Conservation (phyloP, 2,113 vertebrate genomes). For the Conger conger region DNA sequence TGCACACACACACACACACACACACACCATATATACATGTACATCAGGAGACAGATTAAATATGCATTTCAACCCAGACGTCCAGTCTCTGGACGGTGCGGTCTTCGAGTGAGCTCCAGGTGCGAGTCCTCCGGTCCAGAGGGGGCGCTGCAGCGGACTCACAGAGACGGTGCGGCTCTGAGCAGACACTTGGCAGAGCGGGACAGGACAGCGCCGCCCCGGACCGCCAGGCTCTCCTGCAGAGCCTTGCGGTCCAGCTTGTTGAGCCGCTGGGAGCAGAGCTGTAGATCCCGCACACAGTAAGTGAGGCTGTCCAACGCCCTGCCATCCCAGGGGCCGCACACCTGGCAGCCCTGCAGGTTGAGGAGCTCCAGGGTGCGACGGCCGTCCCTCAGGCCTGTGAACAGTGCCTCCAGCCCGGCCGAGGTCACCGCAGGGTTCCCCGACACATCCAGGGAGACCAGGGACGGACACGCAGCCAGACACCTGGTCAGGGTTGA, state of each 20-base stretch:
- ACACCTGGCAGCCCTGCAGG: slow-evolving; percentile 73
- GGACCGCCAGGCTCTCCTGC: slow-evolving; percentile 44
- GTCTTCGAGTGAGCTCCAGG: neutral
- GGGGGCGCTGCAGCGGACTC: neutral
- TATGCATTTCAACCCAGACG: too few relatives aligned
- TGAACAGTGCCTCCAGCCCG: slow-evolving; percentile 68
- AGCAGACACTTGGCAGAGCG: slow-evolving; percentile 57
- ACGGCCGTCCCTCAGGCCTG: slow-evolving; percentile 53
- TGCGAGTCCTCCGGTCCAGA: neutral
- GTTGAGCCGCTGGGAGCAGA: slow-evolving; percentile 69
- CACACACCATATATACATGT: too few relatives aligned
- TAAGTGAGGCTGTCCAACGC: slow-evolving; percentile 46
- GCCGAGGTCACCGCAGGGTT: slow-evolving; percentile 69
- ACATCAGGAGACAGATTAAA: too few relatives aligned
- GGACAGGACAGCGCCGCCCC: slow-evolving; percentile 40
- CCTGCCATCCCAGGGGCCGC: slow-evolving; percentile 53
- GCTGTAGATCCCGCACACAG: slow-evolving; percentile 63
- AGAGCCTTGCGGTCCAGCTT: slow-evolving; percentile 61
- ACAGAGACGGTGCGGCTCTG: slow-evolving; percentile 30
- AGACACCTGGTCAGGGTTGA: slow-evolving; percentile 67
- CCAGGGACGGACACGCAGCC: slow-evolving; percentile 64
- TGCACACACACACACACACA: too few relatives aligned
- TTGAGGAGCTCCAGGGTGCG: slow-evolving; percentile 61
- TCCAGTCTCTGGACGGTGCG: too few relatives aligned
- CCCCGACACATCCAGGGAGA: slow-evolving; percentile 78